Conservation (phyloP, 1,140 invertebrate species). For the Calycopis cecrops region DNA sequence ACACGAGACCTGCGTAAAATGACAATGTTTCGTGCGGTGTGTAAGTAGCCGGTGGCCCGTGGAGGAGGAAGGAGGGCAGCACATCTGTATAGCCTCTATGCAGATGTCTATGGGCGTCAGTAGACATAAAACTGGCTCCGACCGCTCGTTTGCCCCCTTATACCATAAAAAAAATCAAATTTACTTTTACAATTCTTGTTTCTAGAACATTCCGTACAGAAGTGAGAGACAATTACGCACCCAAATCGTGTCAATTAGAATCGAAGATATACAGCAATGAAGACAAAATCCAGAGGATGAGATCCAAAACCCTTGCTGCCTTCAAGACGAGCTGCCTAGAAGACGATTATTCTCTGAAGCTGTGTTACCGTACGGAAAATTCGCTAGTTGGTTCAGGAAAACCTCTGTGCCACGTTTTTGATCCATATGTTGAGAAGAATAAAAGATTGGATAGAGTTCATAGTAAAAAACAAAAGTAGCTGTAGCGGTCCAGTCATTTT, state of each 20-base stretch:
- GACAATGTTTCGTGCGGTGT: no score
- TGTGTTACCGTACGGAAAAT: conserved; percentile 43
- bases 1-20: no score
- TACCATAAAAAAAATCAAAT: no score
- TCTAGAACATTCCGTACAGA: conserved; percentile 58
- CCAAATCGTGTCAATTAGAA: conserved; percentile 26
- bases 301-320: conserved; percentile 31
- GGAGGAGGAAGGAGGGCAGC: no score
- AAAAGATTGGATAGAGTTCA: conserved; percentile 29
- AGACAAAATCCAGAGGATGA: conserved; percentile 37
- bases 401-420: conserved; percentile 42
- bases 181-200: conserved; percentile 14
- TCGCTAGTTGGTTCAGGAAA: conserved; percentile 37
- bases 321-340: conserved; percentile 30
- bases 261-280: conserved; percentile 39
- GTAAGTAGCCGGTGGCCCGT: no score
- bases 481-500: no score
- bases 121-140: no score
- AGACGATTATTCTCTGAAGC: conserved; percentile 29
- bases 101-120: no score
- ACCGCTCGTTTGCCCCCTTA: no score
- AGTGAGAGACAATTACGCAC: conserved; percentile 45
- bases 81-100: no score
- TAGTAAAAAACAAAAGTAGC: neutral
- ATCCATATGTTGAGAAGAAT: conserved; percentile 46